Percentiles rank a stretch among this genome's conserved stretches.
Conservation (phyloP, 2,113 vertebrate genomes). For the Rutilus rutilus region DNA sequence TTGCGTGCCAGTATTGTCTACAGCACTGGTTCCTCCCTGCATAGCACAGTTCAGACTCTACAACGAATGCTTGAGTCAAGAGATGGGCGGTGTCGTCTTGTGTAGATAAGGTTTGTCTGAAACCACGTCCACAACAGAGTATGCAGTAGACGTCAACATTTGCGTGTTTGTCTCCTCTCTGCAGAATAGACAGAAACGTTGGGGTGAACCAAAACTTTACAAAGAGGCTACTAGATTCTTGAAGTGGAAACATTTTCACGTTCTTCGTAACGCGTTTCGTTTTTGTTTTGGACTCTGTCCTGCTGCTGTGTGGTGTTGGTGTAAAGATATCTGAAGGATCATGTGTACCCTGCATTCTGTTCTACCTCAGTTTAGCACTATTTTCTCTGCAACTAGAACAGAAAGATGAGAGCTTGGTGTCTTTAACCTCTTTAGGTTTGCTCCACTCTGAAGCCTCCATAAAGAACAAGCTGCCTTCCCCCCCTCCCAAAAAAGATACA, state of each 20-base stretch:
- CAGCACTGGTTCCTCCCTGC: slow-evolving; percentile 46
- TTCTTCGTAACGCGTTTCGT: slow-evolving; percentile 49
- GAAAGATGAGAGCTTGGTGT: slow-evolving; percentile 63
- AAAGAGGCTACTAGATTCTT: slow-evolving; percentile 67
- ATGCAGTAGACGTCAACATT: slow-evolving; percentile 49
- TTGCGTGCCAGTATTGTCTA: slow-evolving; percentile 51
- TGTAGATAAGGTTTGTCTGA: slow-evolving; percentile 39
- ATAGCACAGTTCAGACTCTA: slow-evolving; percentile 47
- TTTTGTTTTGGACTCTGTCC: slow-evolving; percentile 62
- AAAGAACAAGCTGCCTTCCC: slow-evolving; percentile 63
- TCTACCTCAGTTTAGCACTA: slow-evolving; percentile 92
- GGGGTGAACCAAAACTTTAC: slow-evolving; percentile 61
- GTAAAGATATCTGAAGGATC: slow-evolving; percentile 75
- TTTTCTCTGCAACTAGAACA: slow-evolving; percentile 84
- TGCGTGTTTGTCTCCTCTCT: slow-evolving; percentile 47
- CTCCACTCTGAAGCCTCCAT: slow-evolving; percentile 71
- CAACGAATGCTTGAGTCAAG: slow-evolving; percentile 25
- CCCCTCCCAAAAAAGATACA: slow-evolving; percentile 3
- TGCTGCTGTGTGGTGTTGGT: slow-evolving; percentile 72
- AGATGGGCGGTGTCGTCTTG: slow-evolving; percentile 30
- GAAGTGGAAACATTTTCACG: slow-evolving; percentile 60
- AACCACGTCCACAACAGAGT: slow-evolving; percentile 42
- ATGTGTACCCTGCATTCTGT: slow-evolving; percentile 82
- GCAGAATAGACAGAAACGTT: slow-evolving; percentile 43
- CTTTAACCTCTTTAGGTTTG: slow-evolving; percentile 67